Evolutionary conservation across 2,113 vertebrate genomes (phyloP).

Genomic region (Monarcha castaneiventris): DNA sequence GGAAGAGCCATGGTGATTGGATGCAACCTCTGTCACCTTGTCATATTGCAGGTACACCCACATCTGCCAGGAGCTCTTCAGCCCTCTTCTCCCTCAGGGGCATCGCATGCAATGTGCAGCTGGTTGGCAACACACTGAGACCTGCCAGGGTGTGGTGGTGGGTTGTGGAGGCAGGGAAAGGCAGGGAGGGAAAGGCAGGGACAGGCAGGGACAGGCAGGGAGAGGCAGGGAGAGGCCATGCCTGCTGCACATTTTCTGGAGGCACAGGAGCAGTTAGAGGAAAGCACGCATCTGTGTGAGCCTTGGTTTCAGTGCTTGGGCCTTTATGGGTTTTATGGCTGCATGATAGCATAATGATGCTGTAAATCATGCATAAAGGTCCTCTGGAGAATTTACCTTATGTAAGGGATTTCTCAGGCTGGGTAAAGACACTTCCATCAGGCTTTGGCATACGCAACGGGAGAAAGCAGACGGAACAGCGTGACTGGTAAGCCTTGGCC

Average conservation of each 20-base stretch:
- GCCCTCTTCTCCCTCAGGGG: background rate
- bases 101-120: background rate
- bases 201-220: background rate
- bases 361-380: slow-evolving; percentile 54
- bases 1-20: rapidly evolving
- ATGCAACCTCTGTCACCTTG: background rate
- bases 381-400: slow-evolving; percentile 17
- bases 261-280: background rate
- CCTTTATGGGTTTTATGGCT: slow-evolving; percentile 33
- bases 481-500: slow-evolving; percentile 4
- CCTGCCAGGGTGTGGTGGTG: background rate
- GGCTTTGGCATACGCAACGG: background rate
- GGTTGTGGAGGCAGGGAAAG: background rate
- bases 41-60: rapidly evolving
- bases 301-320: slow-evolving; percentile 9
- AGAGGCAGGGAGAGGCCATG: background rate
- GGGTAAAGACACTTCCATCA: slow-evolving; percentile 19
- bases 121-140: background rate
- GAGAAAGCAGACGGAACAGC: background rate
- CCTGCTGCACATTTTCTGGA: background rate
- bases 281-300: background rate
- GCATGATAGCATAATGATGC: slow-evolving; percentile 13
- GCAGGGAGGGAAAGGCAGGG: background rate
- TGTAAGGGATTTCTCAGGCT: slow-evolving; percentile 31
- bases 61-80: background rate